Evolutionary conservation across 1,140 invertebrate species (phyloP), one percentile per base, ranked within the genome.

Genomic region (Thereuonema tuberculata): DNA sequence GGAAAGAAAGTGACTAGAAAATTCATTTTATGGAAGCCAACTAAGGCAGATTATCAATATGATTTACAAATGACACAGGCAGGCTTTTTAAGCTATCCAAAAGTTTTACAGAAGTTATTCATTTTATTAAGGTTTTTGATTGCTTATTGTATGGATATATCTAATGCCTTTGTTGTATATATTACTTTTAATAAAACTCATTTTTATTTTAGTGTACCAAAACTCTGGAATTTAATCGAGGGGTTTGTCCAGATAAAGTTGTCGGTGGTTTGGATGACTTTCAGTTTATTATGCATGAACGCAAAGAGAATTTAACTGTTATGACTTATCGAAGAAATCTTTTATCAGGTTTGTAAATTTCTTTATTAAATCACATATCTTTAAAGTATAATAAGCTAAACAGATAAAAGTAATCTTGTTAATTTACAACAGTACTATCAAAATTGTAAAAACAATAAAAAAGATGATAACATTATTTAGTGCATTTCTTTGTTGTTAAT

Each of bases 141-240:
- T n/a, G n/a, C n/a, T n/a, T n/a, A n/a, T n/a, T n/a, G n/a, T n/a
- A n/a, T n/a, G n/a, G n/a, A n/a, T n/a, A n/a, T n/a, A n/a, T n/a
- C n/a, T n/a, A n/a, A n/a, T n/a, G n/a, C n/a, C n/a, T n/a, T n/a
- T n/a, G n/a, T n/a, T n/a, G n/a, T n/a, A n/a, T n/a, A n/a, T n/a
- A n/a, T n/a, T n/a, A n/a, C n/a, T n/a, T n/a, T n/a, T n/a, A n/a
- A n/a, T n/a, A n/a, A n/a, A n/a, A n/a, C n/a, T n/a, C n/a, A n/a
- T n/a, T n/a, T n/a, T n/a, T n/a, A n/a, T 72, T 72, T 52, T 67
- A 87, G 82, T 93, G 89, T 72, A 84, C 86, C 12, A 86, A 87
- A 73, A 85, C 90, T 49, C 74, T 92, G 47, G 88, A 86, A 0
- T 82, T 82, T 62, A 87, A 89, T 67, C 86, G 82, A 71, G 89